Conservation (phyloP, 2,888 invertebrate genomes). For the Siphlonurus alternatus region DNA sequence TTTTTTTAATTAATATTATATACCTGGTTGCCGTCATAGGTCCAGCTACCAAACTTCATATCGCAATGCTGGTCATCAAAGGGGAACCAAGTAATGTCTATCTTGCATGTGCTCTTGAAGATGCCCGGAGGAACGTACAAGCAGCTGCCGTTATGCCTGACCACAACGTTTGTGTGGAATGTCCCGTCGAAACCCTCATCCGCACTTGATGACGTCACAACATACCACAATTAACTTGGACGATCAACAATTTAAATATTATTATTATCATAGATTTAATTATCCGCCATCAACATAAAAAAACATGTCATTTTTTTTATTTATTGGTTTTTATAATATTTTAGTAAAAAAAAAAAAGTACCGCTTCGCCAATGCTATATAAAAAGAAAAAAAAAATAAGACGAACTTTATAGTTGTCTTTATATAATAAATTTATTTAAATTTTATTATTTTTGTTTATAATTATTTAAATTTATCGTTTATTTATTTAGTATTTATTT, state of each 20-base stretch:
- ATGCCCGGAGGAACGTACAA: conserved; percentile 99
- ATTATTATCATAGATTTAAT: conserved; percentile 14
- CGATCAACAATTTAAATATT: conserved; percentile 5
- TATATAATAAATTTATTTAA: background rate
- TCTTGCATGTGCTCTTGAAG: conserved; percentile 99
- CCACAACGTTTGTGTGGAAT: conserved; percentile 98
- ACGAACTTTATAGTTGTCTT: background rate
- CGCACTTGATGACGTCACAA: conserved; percentile 51
- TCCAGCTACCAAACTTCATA: conserved; percentile 99
- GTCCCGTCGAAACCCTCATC: conserved; percentile 99
- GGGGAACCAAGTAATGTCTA: conserved; percentile 99
- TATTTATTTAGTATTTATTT: background rate
- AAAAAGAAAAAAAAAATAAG: background rate
- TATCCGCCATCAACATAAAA: conserved; percentile 2
- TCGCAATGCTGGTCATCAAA: conserved; percentile 99
- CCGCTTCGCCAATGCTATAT: background rate
- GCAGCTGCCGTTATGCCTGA: conserved; percentile 95
- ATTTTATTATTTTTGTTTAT: background rate
- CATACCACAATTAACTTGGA: conserved; percentile 3
- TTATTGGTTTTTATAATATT: conserved; percentile 15
- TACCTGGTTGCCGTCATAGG: conserved; percentile 96
- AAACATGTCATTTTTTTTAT: conserved; percentile 20
- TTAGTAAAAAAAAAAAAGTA: background rate
- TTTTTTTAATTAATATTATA: too few species aligned
- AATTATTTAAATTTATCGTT: background rate